Conservation (phyloP, 2,888 invertebrate species). For the Andrena marginata region DNA sequence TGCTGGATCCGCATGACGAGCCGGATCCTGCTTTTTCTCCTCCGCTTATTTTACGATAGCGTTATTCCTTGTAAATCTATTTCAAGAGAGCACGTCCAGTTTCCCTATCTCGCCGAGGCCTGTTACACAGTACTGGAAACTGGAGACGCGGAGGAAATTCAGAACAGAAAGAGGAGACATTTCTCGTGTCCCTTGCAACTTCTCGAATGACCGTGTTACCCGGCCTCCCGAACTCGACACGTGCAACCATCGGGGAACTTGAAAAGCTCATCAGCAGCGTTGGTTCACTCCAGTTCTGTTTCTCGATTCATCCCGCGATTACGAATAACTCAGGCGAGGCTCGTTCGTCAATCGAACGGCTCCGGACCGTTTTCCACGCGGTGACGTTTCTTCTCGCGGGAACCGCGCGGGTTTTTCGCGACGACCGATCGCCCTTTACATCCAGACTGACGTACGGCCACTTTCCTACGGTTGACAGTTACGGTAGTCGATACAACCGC, state of each 20-base stretch:
- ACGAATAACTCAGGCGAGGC: not conserved
- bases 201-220: no score
- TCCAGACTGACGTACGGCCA: conserved; percentile 48
- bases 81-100: no score
- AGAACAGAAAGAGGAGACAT: no score
- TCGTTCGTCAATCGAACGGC: conserved; percentile 24
- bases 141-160: no score
- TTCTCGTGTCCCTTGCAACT: no score
- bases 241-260: not conserved
- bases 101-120: no score
- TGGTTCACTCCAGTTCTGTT: not conserved
- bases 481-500: conserved; percentile 39
- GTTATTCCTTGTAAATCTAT: no score
- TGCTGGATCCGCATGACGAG: conserved; percentile 14
- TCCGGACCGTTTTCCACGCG: not conserved
- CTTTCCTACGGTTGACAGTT: conserved; percentile 48
- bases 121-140: no score
- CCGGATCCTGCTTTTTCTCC: conserved; percentile 1
- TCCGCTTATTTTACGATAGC: no score
- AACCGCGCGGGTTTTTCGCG: conserved; percentile 36
- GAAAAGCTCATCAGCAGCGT: not conserved
- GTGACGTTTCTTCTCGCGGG: conserved; percentile 28
- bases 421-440: conserved; percentile 56
- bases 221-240: no score
- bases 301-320: conserved; percentile 1